phyloP scores from a whole-genome alignment of 1,140 invertebrate genomes.

The Eriocheir sinensis region DNA sequence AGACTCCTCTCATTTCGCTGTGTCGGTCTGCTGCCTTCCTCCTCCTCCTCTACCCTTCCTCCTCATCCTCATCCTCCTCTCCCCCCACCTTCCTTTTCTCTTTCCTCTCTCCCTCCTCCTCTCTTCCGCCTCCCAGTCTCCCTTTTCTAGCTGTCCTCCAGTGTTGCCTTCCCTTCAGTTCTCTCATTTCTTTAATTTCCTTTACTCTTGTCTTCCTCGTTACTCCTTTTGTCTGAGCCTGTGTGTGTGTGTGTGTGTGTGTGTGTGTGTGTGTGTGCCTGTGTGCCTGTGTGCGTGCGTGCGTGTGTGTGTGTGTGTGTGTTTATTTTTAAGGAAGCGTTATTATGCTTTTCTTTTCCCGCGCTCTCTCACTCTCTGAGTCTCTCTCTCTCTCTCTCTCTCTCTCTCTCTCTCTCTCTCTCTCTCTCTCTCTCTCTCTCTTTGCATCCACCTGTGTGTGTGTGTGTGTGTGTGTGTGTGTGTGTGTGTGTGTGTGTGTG shows the following conservation, averaged over 20 bases:
- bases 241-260: conserved; percentile 9
- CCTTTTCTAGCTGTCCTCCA: conserved; percentile 36
- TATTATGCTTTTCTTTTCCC: conserved; percentile 42
- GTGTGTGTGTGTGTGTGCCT: neutral
- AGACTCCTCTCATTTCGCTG: conserved; percentile 33
- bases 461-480: conserved; percentile 65
- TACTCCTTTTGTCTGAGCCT: neutral
- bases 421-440: neutral
- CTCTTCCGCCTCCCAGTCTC: neutral
- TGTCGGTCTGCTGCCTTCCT: neutral
- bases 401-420: conserved; percentile 48
- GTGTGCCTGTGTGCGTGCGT: neutral
- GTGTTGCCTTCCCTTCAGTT: conserved; percentile 27
- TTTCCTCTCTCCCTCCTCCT: conserved; percentile 63
- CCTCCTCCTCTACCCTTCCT: neutral
- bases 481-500: conserved; percentile 62
- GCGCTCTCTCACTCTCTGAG: neutral
- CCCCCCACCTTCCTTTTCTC: conserved; percentile 17
- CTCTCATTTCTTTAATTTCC: conserved; percentile 27
- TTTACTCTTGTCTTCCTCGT: conserved; percentile 16
- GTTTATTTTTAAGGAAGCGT: conserved; percentile 25
- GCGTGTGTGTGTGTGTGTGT: conserved; percentile 6
- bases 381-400: conserved; percentile 52
- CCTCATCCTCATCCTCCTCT: neutral
- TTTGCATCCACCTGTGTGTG: conserved; percentile 18